A percentile compares a stretch with the other conserved stretches of the same genome.
Conservation (phyloP, 1,140 invertebrate genomes). For the Pseudomyrmex gracilis region DNA sequence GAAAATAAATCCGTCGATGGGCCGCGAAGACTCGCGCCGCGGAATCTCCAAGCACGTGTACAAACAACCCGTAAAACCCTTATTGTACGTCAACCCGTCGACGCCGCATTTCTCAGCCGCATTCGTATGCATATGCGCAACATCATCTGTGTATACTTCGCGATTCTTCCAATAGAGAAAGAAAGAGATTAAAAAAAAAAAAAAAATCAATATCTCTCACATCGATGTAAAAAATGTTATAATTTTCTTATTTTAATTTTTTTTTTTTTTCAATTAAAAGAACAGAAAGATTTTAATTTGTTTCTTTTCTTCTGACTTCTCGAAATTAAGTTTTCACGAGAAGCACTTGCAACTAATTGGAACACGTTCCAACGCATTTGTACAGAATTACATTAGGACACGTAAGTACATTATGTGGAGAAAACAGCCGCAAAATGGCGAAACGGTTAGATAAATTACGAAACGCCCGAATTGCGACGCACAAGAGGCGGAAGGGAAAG, state of each 20-base stretch:
- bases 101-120: constrained; percentile 4
- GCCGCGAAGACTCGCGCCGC: constrained; percentile 44
- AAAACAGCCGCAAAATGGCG: not conserved
- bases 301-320: not conserved
- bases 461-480: constrained; percentile 46
- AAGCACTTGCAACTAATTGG: too few relatives aligned
- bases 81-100: constrained; percentile 45
- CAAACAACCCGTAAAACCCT: constrained; percentile 64
- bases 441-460: not conserved
- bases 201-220: too few relatives aligned
- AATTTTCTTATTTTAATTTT: too few relatives aligned
- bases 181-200: too few relatives aligned
- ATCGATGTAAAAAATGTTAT: too few relatives aligned
- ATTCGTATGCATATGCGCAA: too few relatives aligned
- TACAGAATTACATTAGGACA: not conserved
- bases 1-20: constrained; percentile 73
- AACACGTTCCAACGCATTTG: not conserved
- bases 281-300: not conserved
- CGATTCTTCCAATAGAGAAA: not conserved
- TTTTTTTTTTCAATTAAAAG: too few relatives aligned
- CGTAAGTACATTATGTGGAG: not conserved
- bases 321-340: too few relatives aligned
- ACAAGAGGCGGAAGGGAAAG: constrained; percentile 16
- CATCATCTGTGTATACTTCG: too few relatives aligned
- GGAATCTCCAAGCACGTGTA: constrained; percentile 68